Evolutionary conservation across 37 sponge, comb jelly and placozoan genomes (phyloP).

Genomic region (Mnemiopsis leidyi): DNA sequence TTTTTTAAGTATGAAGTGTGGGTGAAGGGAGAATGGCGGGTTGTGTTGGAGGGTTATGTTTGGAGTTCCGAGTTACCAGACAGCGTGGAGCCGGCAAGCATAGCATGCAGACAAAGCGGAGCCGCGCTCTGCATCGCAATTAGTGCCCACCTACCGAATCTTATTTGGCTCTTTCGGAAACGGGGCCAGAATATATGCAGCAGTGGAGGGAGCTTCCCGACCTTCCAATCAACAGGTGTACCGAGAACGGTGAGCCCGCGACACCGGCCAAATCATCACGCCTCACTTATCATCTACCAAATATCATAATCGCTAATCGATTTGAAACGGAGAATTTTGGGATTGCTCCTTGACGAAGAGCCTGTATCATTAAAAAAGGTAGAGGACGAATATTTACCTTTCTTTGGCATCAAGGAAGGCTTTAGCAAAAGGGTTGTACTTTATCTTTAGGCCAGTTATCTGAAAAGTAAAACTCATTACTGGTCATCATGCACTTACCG

Average conservation of each 20-base stretch:
- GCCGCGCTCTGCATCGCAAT: conserved; percentile 1
- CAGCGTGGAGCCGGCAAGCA: conserved; percentile 40
- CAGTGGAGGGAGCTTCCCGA: not conserved
- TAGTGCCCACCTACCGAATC: not conserved
- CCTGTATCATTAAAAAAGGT: not conserved
- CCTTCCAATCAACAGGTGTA: not conserved
- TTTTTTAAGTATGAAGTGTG: conserved; percentile 15
- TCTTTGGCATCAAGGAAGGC: conserved; percentile 72
- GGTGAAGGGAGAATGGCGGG: conserved; percentile 3
- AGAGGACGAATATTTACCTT: not conserved
- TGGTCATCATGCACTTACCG: not conserved
- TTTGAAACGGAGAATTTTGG: not conserved
- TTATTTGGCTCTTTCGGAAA: not conserved
- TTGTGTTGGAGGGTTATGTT: conserved; percentile 2
- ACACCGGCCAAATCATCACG: not conserved
- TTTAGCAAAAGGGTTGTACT: conserved; percentile 83
- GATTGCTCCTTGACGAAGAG: not conserved
- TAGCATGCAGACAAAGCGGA: conserved; percentile 30
- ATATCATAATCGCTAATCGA: conserved; percentile 36
- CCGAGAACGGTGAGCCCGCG: no score
- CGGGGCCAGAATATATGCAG: no score
- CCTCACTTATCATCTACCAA: not conserved
- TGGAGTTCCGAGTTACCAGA: not conserved
- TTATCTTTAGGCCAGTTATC: conserved; percentile 80
- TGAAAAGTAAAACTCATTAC: conserved; percentile 27